Evolutionary conservation across 2,113 vertebrate species (phyloP).

Genomic region (Colius striatus): DNA sequence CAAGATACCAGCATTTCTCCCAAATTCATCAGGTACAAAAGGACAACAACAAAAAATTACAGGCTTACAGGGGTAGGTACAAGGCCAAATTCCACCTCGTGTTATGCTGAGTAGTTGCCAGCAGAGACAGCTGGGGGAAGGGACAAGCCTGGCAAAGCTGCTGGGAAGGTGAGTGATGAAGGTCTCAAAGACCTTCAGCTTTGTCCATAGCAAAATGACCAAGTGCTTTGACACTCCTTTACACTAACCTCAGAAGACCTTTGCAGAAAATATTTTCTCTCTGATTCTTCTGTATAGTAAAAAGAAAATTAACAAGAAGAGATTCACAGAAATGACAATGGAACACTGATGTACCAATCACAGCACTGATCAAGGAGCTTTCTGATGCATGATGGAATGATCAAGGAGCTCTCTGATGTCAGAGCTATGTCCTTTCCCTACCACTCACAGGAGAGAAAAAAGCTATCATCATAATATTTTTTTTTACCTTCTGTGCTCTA

Average conservation of each 20-base stretch:
- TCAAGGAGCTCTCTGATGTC: constrained; percentile 67
- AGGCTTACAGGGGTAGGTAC: constrained; percentile 24
- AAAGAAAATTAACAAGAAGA: neutral
- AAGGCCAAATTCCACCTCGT: constrained; percentile 42
- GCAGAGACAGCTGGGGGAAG: neutral
- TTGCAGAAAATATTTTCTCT: neutral
- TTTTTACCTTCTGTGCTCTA: neutral
- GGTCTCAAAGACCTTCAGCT: neutral
- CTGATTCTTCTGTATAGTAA: neutral
- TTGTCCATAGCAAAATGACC: neutral
- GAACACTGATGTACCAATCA: neutral
- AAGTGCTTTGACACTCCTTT: neutral
- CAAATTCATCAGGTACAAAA: constrained; percentile 30
- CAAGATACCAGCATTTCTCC: constrained; percentile 45
- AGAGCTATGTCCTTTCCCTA: neutral
- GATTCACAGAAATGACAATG: neutral
- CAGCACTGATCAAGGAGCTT: constrained; percentile 55
- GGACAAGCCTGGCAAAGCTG: neutral
- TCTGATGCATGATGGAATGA: constrained; percentile 45
- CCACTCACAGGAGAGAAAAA: constrained; percentile 7
- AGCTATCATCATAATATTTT: neutral
- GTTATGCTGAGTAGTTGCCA: constrained; percentile 13
- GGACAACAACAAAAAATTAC: constrained; percentile 43
- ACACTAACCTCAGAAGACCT: neutral
- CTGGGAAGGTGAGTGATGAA: neutral